Percentiles rank a stretch among this genome's conserved stretches.
These are phyloP conservation scores for Somateria mollissima DNA, from an alignment of 2,797 vertebrate genomes.

Conservation along the genomic window DNA sequence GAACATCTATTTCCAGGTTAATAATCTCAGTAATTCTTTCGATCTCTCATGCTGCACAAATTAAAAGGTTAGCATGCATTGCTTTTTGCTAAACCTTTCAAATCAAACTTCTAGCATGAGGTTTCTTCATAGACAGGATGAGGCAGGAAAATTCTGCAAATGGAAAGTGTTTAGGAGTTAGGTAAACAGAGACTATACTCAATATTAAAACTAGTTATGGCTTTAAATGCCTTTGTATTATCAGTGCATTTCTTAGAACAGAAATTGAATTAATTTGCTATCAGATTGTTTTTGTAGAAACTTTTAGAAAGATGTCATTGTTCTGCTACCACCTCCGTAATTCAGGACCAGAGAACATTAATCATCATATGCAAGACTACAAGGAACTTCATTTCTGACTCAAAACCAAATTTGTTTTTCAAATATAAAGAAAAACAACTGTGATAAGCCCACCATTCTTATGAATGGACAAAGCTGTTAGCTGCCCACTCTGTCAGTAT, in stretches of 20 bases:
- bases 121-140: neutral
- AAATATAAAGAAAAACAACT: neutral
- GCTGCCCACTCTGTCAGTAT: neutral
- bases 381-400: neutral
- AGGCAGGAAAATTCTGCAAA: conserved; percentile 11
- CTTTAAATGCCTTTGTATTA: neutral
- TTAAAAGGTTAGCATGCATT: neutral
- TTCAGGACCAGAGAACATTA: neutral
- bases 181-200: neutral
- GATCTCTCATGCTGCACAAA: neutral
- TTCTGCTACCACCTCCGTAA: neutral
- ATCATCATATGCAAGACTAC: neutral
- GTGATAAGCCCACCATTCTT: neutral
- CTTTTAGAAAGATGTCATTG: neutral
- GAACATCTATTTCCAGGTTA: neutral
- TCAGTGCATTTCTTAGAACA: neutral
- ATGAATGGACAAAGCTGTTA: neutral
- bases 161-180: neutral
- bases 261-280: neutral
- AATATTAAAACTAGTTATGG: neutral
- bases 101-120: neutral
- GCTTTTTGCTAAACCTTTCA: neutral
- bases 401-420: neutral
- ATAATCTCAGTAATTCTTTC: neutral
- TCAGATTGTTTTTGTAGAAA: neutral